A percentile compares a stretch with the other conserved stretches of the same genome.
Evolutionary conservation across 2,797 vertebrate genomes (phyloP).

Genomic region (Diplodus puntazzo): DNA sequence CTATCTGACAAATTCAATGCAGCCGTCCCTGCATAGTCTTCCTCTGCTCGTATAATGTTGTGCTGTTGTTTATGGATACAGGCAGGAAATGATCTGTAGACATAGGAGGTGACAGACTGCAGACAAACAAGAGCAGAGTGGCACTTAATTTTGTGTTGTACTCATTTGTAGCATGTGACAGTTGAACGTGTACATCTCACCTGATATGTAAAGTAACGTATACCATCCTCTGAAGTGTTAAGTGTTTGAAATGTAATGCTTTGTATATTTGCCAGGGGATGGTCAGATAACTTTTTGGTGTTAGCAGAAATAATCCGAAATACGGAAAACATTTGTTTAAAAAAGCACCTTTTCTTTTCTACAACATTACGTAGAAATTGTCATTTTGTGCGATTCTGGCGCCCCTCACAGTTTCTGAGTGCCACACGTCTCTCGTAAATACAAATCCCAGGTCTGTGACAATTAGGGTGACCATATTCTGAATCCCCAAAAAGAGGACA

Average conservation of each 20-base stretch:
- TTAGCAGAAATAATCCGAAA: not conserved
- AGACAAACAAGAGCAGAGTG: conserved; percentile 7
- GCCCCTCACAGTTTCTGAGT: too few relatives aligned
- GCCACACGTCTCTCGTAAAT: too few relatives aligned
- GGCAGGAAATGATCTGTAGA: conserved; percentile 10
- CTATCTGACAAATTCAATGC: conserved; percentile 6
- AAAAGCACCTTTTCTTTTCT: too few relatives aligned
- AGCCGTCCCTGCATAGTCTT: conserved; percentile 1
- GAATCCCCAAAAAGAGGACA: too few relatives aligned
- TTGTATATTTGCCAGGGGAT: not conserved
- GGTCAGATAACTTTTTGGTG: not conserved
- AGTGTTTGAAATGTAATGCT: conserved; percentile 1
- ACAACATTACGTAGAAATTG: too few relatives aligned
- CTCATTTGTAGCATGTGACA: too few relatives aligned
- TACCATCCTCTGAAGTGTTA: not conserved
- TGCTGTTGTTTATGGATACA: conserved; percentile 1
- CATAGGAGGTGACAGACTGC: not conserved
- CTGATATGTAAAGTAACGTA: too few relatives aligned
- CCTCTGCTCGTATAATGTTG: not conserved
- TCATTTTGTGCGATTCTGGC: too few relatives aligned
- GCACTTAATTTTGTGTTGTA: too few relatives aligned
- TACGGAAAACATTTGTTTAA: not conserved
- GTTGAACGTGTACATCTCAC: too few relatives aligned
- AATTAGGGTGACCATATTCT: too few relatives aligned
- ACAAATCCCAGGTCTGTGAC: too few relatives aligned